phyloP scores from a whole-genome alignment of 2,113 vertebrate genomes.

The Galemys pyrenaicus region DNA sequence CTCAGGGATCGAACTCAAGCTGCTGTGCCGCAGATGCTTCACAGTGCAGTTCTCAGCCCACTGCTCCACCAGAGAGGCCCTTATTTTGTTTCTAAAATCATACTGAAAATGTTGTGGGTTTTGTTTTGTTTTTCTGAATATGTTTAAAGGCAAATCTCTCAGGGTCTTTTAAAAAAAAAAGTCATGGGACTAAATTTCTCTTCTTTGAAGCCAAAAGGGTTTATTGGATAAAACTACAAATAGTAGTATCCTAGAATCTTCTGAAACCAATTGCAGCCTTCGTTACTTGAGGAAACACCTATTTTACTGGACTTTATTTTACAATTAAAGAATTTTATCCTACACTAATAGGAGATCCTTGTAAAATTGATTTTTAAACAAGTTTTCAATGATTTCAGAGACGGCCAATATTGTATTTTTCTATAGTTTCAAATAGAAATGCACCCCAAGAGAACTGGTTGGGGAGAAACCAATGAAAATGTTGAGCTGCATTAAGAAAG shows the following conservation, averaged over 20 bases:
- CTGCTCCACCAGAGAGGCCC: too few species aligned
- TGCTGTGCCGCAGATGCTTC: too few species aligned
- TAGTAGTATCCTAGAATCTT: neutral
- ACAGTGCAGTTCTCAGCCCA: too few species aligned
- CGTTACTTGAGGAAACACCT: neutral
- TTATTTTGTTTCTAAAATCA: neutral
- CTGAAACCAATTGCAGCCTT: neutral
- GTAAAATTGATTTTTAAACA: neutral
- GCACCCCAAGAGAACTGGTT: neutral
- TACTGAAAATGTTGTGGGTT: neutral
- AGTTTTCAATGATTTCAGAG: neutral
- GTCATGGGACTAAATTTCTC: neutral
- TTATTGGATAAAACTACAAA: neutral
- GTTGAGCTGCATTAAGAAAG: neutral
- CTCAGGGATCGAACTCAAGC: too few species aligned
- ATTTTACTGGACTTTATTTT: too few species aligned
- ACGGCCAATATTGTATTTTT: neutral
- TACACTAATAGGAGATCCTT: neutral
- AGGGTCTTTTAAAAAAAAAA: neutral
- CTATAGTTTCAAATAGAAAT: neutral
- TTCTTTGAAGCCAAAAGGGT: neutral
- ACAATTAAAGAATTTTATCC: neutral
- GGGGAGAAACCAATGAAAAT: conserved; percentile 4
- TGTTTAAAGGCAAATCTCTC: neutral
- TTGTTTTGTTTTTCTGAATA: too few species aligned